Evolutionary conservation across 2,888 invertebrate genomes (phyloP).

Genomic region (Troides aeacus): DNA sequence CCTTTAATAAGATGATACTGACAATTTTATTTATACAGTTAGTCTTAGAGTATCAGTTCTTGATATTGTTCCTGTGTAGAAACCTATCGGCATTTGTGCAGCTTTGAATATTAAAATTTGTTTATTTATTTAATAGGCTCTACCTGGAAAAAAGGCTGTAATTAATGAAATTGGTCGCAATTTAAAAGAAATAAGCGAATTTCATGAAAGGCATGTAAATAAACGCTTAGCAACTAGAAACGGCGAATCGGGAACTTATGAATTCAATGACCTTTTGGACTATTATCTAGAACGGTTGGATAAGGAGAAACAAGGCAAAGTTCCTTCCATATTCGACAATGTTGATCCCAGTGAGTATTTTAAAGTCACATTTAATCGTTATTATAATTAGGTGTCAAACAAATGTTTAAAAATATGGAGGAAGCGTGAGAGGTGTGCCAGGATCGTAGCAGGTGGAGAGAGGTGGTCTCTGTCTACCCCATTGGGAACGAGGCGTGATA

Average conservation of each 20-base stretch:
- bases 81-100: too few species aligned
- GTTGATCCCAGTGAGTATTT: constrained; percentile 40
- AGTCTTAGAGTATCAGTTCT: too few species aligned
- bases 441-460: too few species aligned
- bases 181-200: constrained; percentile 44
- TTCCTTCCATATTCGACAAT: constrained; percentile 38
- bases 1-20: too few species aligned
- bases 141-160: constrained; percentile 49
- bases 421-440: too few species aligned
- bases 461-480: too few species aligned
- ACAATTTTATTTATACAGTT: too few species aligned
- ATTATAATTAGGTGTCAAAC: background rate
- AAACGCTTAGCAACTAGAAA: constrained; percentile 37
- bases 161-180: constrained; percentile 74
- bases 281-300: constrained; percentile 45
- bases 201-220: constrained; percentile 37
- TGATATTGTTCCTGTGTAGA: too few species aligned
- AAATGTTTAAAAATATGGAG: too few species aligned
- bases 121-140: constrained; percentile 36
- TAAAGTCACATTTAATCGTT: background rate
- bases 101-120: background rate
- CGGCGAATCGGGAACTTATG: constrained; percentile 27
- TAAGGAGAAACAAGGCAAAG: constrained; percentile 31
- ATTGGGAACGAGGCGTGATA: too few species aligned
- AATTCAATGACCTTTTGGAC: constrained; percentile 48